A percentile compares a stretch with the other conserved stretches of the same genome.
Conservation (phyloP, 1,140 invertebrate species). For the Cydia splendana region DNA sequence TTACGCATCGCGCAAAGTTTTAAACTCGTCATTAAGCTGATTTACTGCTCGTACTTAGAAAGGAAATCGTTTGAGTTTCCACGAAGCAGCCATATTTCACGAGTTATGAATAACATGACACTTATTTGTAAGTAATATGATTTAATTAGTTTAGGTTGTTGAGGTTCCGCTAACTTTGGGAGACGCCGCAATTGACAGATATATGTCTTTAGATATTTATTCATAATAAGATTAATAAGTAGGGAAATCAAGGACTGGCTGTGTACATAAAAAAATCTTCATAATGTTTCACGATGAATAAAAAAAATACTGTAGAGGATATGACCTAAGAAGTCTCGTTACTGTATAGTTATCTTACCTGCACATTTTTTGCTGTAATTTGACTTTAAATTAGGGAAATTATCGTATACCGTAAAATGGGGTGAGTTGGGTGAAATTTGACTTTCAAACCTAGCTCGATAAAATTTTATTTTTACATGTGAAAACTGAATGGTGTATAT, state of each 20-base stretch:
- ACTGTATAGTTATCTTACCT: too few relatives aligned
- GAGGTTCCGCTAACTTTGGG: neutral
- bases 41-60: conserved; percentile 21
- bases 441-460: too few relatives aligned
- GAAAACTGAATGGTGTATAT: too few relatives aligned
- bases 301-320: too few relatives aligned
- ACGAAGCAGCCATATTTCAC: conserved; percentile 9
- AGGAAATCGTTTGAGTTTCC: conserved; percentile 24
- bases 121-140: conserved; percentile 16
- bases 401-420: too few relatives aligned
- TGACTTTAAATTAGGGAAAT: too few relatives aligned
- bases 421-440: too few relatives aligned
- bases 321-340: too few relatives aligned
- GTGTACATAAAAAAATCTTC: neutral
- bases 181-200: neutral
- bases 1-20: conserved; percentile 18
- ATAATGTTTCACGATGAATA: neutral
- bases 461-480: too few relatives aligned
- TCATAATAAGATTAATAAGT: neutral
- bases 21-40: conserved; percentile 24
- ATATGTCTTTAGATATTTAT: neutral
- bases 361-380: too few relatives aligned
- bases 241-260: neutral
- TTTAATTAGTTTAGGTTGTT: conserved; percentile 11
- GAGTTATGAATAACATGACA: conserved; percentile 23